Evolutionary conservation across 1,140 invertebrate genomes (phyloP), one percentile per base, ranked within the genome.

Genomic region (Laupala kohalensis): DNA sequence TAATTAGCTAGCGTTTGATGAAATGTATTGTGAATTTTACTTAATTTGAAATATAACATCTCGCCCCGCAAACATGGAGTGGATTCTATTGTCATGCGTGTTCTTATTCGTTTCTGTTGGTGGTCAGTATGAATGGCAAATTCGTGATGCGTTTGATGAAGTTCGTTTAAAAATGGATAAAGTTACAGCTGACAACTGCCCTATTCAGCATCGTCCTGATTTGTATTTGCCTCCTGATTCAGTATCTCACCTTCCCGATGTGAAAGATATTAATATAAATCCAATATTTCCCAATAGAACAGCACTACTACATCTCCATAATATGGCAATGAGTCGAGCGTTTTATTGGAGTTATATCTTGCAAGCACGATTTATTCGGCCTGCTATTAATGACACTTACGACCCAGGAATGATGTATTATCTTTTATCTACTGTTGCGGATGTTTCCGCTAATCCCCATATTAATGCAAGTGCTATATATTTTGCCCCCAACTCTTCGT

Each of bases 381-480:
- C 93, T 1, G 92, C 92, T 19, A 93, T 93, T 24, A 94, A 94
- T 78, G 93, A 95, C 77, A 93, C 92, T 0, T 93, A 95, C 74
- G 95, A 98, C 83, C 96, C 96, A 0, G 96, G 96, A 70, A 94
- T 99, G 88, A 96, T 98, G 93, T 99, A 99, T 79, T 97, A 97
- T 77, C 97, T 97, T 77, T 82, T 98, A 24, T 97, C 95, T 1
- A 91, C 94, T 0, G 92, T 97, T 0, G 95, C 97, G 0, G 96
- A 98, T 81, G 94, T 99, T 0, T 92, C 95, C 0, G 87, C 95
- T 0, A 97, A 96, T 83, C 89, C 90, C 0, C 89, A 91, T 74
- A 90, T 99, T 71, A 99, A 99, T 82, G 92, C 93, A 67, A 95
- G 92, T 78, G 90, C 94, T 0, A 88, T 98, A 72, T 97, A 97